These are phyloP conservation scores for Zenarchopterus dispar DNA, from an alignment of 2,797 vertebrate genomes.

Conservation along the genomic window DNA sequence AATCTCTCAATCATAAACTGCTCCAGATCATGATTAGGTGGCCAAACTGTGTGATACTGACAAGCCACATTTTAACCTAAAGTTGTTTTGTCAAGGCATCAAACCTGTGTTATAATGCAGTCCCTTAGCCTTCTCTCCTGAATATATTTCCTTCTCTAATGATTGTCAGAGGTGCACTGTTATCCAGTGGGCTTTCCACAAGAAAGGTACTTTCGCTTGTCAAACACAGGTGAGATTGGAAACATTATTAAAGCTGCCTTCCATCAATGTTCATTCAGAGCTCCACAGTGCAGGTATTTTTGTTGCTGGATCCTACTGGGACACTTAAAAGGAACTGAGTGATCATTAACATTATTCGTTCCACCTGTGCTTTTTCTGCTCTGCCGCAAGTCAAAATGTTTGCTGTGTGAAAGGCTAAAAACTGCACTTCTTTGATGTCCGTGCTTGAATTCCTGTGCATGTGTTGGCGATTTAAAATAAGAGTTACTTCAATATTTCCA, in stretches of 20 bases:
- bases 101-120: no score
- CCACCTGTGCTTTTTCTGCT: conserved; percentile 18
- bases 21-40: no score
- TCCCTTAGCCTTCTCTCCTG: no score
- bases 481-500: conserved; percentile 15
- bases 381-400: conserved; percentile 12
- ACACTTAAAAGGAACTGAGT: conserved; percentile 26
- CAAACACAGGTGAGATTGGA: conserved; percentile 34
- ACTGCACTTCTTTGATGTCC: conserved; percentile 19
- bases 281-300: conserved; percentile 3
- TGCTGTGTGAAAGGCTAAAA: conserved; percentile 20
- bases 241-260: conserved; percentile 9
- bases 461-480: conserved; percentile 19
- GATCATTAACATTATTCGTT: conserved; percentile 26
- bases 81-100: no score
- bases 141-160: neutral
- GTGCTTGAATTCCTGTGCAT: conserved; percentile 26
- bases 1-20: no score
- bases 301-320: conserved; percentile 12
- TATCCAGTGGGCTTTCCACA: neutral
- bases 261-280: conserved; percentile 17
- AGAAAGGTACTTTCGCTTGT: conserved; percentile 14
- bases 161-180: neutral
- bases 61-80: no score
- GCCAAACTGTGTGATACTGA: no score